A percentile compares a stretch with the other conserved stretches of the same genome.
phyloP scores from a whole-genome alignment of 2,888 invertebrate genomes.

The Epistrophe eligans region DNA sequence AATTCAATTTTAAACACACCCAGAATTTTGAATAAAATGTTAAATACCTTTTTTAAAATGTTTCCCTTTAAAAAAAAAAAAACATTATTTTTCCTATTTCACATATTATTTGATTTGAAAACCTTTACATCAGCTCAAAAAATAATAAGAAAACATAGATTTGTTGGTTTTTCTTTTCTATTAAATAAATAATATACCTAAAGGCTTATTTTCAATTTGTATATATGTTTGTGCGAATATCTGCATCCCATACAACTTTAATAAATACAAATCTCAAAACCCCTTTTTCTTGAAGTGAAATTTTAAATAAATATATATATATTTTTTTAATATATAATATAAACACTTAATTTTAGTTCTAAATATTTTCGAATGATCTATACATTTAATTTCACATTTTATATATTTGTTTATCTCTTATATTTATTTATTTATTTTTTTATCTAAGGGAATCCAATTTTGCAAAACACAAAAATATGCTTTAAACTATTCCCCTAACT shows the following conservation, averaged over 20 bases:
- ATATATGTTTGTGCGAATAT: slow-evolving; percentile 82
- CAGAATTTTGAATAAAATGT: slow-evolving; percentile 37
- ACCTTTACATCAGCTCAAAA: slow-evolving; percentile 25
- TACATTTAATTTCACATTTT: slow-evolving; percentile 63
- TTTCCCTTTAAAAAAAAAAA: neutral
- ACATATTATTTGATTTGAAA: slow-evolving; percentile 14
- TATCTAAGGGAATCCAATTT: slow-evolving; percentile 48
- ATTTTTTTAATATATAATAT: slow-evolving; percentile 18
- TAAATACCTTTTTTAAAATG: slow-evolving; percentile 19
- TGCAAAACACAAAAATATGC: slow-evolving; percentile 52
- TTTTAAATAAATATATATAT: slow-evolving; percentile 36
- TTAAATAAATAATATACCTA: slow-evolving; percentile 73
- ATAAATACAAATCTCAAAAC: slow-evolving; percentile 59
- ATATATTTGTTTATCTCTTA: neutral
- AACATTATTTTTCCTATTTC: slow-evolving; percentile 26
- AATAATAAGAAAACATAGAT: slow-evolving; percentile 50
- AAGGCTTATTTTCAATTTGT: slow-evolving; percentile 80
- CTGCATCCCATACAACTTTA: slow-evolving; percentile 79
- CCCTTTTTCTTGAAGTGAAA: slow-evolving; percentile 44
- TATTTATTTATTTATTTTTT: slow-evolving; percentile 41
- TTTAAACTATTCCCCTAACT: slow-evolving; percentile 56
- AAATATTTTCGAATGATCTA: slow-evolving; percentile 67
- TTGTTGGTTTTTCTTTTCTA: slow-evolving; percentile 45
- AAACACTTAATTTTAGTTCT: slow-evolving; percentile 61
- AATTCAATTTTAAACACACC: slow-evolving; percentile 7